phyloP scores from a whole-genome alignment of 2,797 vertebrate species.

The Anisognathus igniventris region DNA sequence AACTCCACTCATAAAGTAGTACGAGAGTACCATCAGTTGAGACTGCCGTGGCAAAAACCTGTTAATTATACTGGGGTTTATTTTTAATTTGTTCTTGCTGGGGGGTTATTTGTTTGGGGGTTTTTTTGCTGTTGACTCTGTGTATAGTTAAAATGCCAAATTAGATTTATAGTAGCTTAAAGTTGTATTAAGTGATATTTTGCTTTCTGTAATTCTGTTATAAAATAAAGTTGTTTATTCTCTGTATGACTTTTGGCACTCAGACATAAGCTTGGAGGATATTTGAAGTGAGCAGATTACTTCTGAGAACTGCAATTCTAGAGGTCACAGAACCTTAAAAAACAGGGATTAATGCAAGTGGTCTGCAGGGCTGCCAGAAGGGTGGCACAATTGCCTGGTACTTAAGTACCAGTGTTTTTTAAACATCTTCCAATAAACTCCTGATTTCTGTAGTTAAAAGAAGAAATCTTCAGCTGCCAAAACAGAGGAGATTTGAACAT shows the following conservation, averaged over 20 bases:
- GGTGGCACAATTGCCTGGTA: not conserved
- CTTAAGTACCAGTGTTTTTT: not conserved
- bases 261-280: not conserved
- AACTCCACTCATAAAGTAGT: conserved; percentile 6
- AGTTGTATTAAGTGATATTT: conserved; percentile 83
- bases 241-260: conserved; percentile 53
- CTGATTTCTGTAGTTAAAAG: not conserved
- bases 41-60: conserved; percentile 61
- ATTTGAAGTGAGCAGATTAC: not conserved
- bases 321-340: not conserved
- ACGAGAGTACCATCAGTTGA: conserved; percentile 27
- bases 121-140: conserved; percentile 56
- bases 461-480: not conserved
- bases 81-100: conserved; percentile 18
- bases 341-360: not conserved
- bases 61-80: conserved; percentile 64
- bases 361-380: not conserved
- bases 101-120: not conserved
- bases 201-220: conserved; percentile 81
- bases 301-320: not conserved
- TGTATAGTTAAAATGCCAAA: conserved; percentile 78
- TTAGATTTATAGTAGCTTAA: conserved; percentile 80
- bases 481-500: not conserved
- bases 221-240: conserved; percentile 86
- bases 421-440: not conserved